Base-by-base conservation (phyloP, 2,888 invertebrate species). In the Latrodectus hesperus region DNA sequence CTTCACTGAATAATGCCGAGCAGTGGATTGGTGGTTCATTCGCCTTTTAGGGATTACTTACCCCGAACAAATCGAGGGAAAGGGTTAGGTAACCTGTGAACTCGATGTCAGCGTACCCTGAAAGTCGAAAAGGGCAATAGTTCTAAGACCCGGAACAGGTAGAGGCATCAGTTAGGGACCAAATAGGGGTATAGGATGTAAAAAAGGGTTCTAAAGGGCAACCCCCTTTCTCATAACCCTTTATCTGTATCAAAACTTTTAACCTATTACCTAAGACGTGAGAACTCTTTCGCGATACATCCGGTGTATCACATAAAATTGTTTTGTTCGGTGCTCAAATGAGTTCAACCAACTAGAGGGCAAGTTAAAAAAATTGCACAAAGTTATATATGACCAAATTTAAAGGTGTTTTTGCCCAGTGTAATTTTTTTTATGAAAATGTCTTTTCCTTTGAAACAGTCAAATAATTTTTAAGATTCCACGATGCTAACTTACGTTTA, bases 81-180 rank as follows among this genome's bases (percentile, higher is more conserved):
- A 85, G 85, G 78, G 78, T 78, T 84, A 55, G 64, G 52, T 80
- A 86, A 86, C 85, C 85, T 86, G 85, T 80, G 84, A 75, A 75
- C 65, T 75, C 12, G 16, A 80, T 80, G 85, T 86, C 85, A 86
- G 80, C 78, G 85, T 52, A 74, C 85, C 64, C 74, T 80, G 80
- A 86, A 86, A 80, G 80, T 86, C 71, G 75, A 75, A 68, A 72
- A 86, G 85, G 85, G 71, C 80, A 76, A 80, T 74, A 79, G 85
- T 85, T 85, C 85, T 85, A 85, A 85, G 85, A 74, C 85, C 85
- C 79, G 76, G 85, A 86, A 86, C 85, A 86, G 85, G 85, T 86
- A 86, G 85, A 86, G 85, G 85, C 78, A 10, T 64, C 11, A 51
- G 71, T 51, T n/a, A 17, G 76, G 79, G 68, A 11, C 49, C 17